A percentile compares a stretch with the other conserved stretches of the same genome.
Evolutionary conservation across 2,888 invertebrate genomes (phyloP).

Genomic region (Drosophila falleni): DNA sequence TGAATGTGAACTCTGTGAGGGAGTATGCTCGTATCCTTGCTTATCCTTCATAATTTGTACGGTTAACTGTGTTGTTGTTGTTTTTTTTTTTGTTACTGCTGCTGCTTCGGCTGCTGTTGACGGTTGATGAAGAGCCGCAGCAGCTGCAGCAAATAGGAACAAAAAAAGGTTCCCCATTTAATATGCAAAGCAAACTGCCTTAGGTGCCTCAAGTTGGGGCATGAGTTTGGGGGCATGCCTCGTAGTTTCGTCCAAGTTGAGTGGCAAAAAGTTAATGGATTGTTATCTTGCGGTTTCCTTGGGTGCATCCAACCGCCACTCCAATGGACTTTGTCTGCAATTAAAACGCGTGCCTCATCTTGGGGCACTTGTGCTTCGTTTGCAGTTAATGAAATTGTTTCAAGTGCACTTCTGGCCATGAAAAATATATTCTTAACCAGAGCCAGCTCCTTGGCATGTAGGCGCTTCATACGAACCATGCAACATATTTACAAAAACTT

Average conservation of each 20-base stretch:
- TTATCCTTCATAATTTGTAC: conserved; percentile 72
- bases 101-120: conserved; percentile 41
- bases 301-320: conserved; percentile 35
- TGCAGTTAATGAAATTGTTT: conserved; percentile 77
- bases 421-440: conserved; percentile 18
- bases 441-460: conserved; percentile 1
- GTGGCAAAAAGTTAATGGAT: conserved; percentile 82
- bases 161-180: conserved; percentile 45
- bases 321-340: conserved; percentile 61
- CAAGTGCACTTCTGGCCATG: conserved; percentile 53
- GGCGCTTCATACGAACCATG: conserved; percentile 1
- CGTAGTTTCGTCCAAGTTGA: conserved; percentile 65
- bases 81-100: conserved; percentile 33
- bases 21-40: conserved; percentile 42
- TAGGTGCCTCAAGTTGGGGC: conserved; percentile 46
- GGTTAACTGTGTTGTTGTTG: conserved; percentile 35
- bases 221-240: conserved; percentile 10
- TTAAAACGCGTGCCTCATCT: conserved; percentile 59
- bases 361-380: conserved; percentile 62
- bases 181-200: conserved; percentile 66
- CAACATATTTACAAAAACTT: conserved; percentile 49
- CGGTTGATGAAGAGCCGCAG: conserved; percentile 67
- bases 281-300: conserved; percentile 78
- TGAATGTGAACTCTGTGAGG: conserved; percentile 40
- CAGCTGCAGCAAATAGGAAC: conserved; percentile 44